A percentile compares a stretch with the other conserved stretches of the same genome.
Evolutionary conservation across 2,113 vertebrate species (phyloP).

Genomic region (Phyllopteryx taeniolatus): DNA sequence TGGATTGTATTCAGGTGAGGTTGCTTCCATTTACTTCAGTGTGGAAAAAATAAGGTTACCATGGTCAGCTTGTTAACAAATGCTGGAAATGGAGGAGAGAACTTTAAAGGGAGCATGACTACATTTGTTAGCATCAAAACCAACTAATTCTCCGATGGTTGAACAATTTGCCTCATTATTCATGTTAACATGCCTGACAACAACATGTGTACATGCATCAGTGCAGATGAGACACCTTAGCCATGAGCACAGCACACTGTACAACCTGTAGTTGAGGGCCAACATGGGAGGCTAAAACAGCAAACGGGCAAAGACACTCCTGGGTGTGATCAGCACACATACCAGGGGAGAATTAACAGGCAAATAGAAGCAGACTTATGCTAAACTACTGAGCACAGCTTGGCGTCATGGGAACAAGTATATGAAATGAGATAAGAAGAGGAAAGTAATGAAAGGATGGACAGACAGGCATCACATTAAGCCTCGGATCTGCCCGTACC

Average conservation of each 20-base stretch:
- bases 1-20: not conserved
- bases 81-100: not conserved
- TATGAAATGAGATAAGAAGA: conserved; percentile 1
- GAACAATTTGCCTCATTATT: not conserved
- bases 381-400: conserved; percentile 16
- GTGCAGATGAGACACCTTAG: conserved; percentile 16
- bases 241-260: conserved; percentile 15
- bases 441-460: conserved; percentile 15
- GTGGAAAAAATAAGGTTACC: not conserved
- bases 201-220: conserved; percentile 19
- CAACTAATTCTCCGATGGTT: not conserved
- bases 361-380: conserved; percentile 35
- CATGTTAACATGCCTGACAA: conserved; percentile 8
- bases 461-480: conserved; percentile 63
- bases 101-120: not conserved
- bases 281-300: conserved; percentile 26
- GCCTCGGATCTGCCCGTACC: conserved; percentile 66
- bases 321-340: conserved; percentile 31
- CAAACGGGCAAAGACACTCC: conserved; percentile 23
- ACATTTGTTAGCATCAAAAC: not conserved
- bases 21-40: not conserved
- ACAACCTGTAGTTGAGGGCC: conserved; percentile 10
- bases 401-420: not conserved
- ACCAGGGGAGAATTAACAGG: conserved; percentile 8
- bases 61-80: not conserved